A percentile compares a stretch with the other conserved stretches of the same genome.
These are phyloP conservation scores for Thunnus thynnus DNA, from an alignment of 2,113 vertebrate species.

Conservation along the genomic window DNA sequence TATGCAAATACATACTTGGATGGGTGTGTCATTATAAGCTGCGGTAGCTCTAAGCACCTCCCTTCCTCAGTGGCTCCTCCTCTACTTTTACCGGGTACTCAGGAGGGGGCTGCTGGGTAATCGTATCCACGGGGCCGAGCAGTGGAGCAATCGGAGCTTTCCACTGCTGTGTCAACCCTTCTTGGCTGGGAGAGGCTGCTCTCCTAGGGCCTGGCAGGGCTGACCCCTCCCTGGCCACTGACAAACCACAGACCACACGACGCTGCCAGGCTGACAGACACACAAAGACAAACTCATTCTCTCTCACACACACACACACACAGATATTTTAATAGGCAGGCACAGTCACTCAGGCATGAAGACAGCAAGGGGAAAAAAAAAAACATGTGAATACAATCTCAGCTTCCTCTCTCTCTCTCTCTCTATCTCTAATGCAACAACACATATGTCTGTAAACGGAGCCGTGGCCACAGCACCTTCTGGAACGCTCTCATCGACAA, in stretches of 20 bases:
- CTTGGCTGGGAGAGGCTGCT: slow-evolving; percentile 33
- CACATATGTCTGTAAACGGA: slow-evolving; percentile 32
- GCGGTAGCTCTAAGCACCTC: background rate
- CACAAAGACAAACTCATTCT: slow-evolving; percentile 19
- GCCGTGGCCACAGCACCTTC: slow-evolving; percentile 29
- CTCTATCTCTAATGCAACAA: slow-evolving; percentile 32
- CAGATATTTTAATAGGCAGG: slow-evolving; percentile 10
- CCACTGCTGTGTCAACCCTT: slow-evolving; percentile 32
- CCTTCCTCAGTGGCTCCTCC: background rate
- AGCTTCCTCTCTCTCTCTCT: slow-evolving; percentile 8
- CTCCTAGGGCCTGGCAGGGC: slow-evolving; percentile 73
- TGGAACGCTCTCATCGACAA: slow-evolving; percentile 54
- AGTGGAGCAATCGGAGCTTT: slow-evolving; percentile 32
- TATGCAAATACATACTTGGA: slow-evolving; percentile 19
- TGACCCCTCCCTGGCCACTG: slow-evolving; percentile 36
- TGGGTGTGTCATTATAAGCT: background rate
- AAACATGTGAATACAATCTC: slow-evolving; percentile 15
- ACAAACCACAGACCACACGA: slow-evolving; percentile 30
- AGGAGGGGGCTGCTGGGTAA: slow-evolving; percentile 57
- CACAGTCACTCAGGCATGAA: slow-evolving; percentile 1
- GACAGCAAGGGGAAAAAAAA: slow-evolving; percentile 3
- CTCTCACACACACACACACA: slow-evolving; percentile 1
- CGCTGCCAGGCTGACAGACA: slow-evolving; percentile 23
- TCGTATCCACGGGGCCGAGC: slow-evolving; percentile 22
- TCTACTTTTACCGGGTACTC: slow-evolving; percentile 15